phyloP scores from a whole-genome alignment of 2,113 vertebrate genomes.

The Callionymus lyra region DNA sequence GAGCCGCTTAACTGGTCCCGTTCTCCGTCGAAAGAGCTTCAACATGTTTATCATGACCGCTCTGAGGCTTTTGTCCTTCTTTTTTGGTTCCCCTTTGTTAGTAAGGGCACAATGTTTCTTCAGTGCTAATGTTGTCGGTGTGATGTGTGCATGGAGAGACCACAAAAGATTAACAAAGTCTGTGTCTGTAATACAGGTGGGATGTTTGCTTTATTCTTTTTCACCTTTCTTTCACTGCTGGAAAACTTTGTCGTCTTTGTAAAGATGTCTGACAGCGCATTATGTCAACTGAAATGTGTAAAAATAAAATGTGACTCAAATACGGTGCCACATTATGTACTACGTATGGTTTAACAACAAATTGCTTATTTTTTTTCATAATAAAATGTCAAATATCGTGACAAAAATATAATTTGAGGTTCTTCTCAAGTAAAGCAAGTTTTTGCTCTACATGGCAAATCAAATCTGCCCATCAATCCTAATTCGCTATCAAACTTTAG shows the following conservation, averaged over 20 bases:
- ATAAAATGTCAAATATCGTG: too few species aligned
- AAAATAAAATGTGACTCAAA: too few species aligned
- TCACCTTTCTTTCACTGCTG: conserved; percentile 54
- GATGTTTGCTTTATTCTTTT: conserved; percentile 36
- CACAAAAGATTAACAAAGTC: conserved; percentile 35
- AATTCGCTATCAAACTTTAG: too few species aligned
- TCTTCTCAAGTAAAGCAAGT: too few species aligned
- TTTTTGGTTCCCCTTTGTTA: conserved; percentile 62
- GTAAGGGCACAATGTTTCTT: conserved; percentile 68
- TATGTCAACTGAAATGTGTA: too few species aligned
- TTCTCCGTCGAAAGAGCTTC: conserved; percentile 38
- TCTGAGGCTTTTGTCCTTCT: conserved; percentile 38
- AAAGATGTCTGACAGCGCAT: conserved; percentile 70
- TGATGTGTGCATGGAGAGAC: conserved; percentile 78
- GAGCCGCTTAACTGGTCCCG: conserved; percentile 58
- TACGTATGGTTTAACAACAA: too few species aligned
- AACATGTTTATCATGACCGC: conserved; percentile 53
- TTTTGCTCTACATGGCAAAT: too few species aligned
- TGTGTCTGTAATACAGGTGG: conserved; percentile 62
- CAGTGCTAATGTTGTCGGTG: conserved; percentile 66
- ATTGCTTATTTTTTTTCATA: too few species aligned
- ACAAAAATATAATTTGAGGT: too few species aligned
- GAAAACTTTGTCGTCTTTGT: conserved; percentile 63
- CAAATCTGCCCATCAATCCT: too few species aligned
- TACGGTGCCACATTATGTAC: too few species aligned